Base-by-base conservation (phyloP, 2,113 vertebrate genomes). In the Thymallus thymallus region DNA sequence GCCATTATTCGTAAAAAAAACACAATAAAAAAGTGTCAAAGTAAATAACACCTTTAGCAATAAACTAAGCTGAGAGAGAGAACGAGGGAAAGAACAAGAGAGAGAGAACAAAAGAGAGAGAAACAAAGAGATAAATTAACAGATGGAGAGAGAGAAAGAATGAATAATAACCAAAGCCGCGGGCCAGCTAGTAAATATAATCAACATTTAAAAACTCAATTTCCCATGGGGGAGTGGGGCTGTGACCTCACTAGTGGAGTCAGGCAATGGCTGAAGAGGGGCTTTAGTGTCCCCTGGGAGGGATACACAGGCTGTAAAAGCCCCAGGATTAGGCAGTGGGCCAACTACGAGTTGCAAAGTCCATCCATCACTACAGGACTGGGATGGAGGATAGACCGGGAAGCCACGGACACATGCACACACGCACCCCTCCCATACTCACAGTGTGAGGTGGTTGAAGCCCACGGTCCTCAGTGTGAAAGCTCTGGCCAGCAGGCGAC, bases 371-470 rank as follows among this genome's bases (percentile, higher is more conserved):
- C 20, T 60, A 72, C 23, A 20, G 3, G 65, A 69, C 67, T 61
- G 76, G 32, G 14, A 48, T 9, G 41, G 48, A 51, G 48, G 48
- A 51, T 51, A 41, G 48, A 16, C 48, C 48, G 16, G 4, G 16
- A 3, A 51, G 48, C 13, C 48, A 71, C 46, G 10, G 29, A 67
- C 48, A 67, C 58, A 69, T 22, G 48, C 60, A 29, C 18, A 41
- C 10, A 24, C 65, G 22, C 3, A 30, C 22, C 29, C 56, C 1
- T 1, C 1, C 10, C 0, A 64, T 5, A 95, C 96, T 96, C 86
- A 99, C 98, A 99, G 93, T 24, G 98, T 99, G 88, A 99, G 94
- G 82, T 99, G 97, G 92, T 99, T 99, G 92, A 97, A 99, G 87
- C 98, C 98, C 22, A 99, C 98, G 5, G 98, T 99, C 85, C 98